Conservation (phyloP, 2,888 invertebrate genomes). For the Apodemia duryi region DNA sequence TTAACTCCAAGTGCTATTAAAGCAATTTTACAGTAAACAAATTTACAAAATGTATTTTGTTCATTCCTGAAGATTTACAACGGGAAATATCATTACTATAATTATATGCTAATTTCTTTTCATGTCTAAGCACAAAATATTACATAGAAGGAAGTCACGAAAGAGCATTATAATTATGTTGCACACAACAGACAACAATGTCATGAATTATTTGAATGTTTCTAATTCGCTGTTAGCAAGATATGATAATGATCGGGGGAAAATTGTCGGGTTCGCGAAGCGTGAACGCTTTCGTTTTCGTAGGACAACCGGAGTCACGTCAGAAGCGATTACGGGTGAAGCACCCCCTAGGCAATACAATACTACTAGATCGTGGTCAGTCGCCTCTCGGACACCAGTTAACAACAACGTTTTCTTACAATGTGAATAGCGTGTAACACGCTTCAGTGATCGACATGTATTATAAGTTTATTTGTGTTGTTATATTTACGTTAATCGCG, state of each 20-base stretch:
- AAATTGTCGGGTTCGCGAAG: constrained; percentile 59
- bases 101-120: constrained; percentile 13
- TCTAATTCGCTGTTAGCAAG: constrained; percentile 53
- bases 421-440: constrained; percentile 53
- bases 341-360: constrained; percentile 36
- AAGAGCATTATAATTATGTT: constrained; percentile 41
- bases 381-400: constrained; percentile 55
- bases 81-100: constrained; percentile 20
- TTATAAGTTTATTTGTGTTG: constrained; percentile 46
- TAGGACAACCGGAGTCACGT: constrained; percentile 51
- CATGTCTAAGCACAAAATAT: constrained; percentile 16
- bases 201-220: constrained; percentile 53
- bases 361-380: constrained; percentile 40
- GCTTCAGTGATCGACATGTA: constrained; percentile 56
- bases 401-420: constrained; percentile 55
- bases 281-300: constrained; percentile 76
- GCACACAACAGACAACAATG: constrained; percentile 31
- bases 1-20: no score
- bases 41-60: neutral
- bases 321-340: constrained; percentile 34
- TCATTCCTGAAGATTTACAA: neutral
- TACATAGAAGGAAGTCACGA: constrained; percentile 38
- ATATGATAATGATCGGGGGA: constrained; percentile 58
- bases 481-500: constrained; percentile 46
- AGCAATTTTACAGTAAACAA: no score